phyloP scores from a whole-genome alignment of 2,113 vertebrate genomes.

The Calidris pygmaea region DNA sequence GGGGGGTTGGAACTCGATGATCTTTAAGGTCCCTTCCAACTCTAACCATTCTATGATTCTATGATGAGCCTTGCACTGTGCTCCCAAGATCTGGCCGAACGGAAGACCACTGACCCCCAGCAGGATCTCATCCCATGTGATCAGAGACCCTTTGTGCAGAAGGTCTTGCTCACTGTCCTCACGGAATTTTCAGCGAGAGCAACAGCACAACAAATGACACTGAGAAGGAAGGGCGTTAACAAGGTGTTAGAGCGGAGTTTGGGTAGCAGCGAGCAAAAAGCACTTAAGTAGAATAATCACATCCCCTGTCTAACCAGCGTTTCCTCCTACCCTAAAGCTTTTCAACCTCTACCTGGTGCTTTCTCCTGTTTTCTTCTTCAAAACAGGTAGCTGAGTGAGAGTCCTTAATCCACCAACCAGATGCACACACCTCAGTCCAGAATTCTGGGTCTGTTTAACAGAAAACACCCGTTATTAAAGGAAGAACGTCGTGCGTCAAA shows the following conservation, averaged over 20 bases:
- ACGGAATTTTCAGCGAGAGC: background rate
- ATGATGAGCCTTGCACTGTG: background rate
- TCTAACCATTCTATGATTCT: too few relatives aligned
- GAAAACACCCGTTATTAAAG: background rate
- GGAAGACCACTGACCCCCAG: background rate
- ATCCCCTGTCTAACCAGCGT: background rate
- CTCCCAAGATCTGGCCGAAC: background rate
- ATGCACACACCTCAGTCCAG: background rate
- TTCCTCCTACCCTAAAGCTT: background rate
- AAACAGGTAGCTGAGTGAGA: background rate
- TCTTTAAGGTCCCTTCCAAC: too few relatives aligned
- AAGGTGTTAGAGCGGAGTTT: background rate
- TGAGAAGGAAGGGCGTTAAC: background rate
- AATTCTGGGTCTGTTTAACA: background rate
- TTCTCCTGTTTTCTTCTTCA: background rate
- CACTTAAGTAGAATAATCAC: background rate
- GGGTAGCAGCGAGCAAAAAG: background rate
- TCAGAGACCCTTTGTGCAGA: background rate
- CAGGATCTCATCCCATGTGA: background rate
- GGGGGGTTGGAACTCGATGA: too few relatives aligned
- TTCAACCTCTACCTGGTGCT: background rate
- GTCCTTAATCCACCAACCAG: background rate
- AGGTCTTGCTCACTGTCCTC: background rate
- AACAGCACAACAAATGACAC: background rate
- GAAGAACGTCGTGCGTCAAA: background rate